Evolutionary conservation across 2,797 vertebrate genomes (phyloP), one percentile per base, ranked within the genome.

Genomic region (Peromyscus eremicus): DNA sequence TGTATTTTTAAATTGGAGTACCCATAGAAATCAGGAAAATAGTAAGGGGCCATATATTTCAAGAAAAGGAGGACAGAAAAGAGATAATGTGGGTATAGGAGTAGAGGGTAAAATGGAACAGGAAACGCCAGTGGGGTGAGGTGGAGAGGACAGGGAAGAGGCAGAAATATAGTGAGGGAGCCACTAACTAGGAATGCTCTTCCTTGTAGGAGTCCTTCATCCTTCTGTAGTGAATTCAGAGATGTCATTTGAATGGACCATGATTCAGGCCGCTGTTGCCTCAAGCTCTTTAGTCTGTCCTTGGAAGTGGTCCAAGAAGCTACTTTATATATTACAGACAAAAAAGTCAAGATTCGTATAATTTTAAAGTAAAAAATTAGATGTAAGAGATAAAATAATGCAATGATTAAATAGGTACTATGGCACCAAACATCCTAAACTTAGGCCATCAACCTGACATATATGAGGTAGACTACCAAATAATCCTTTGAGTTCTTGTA

Each of bases 351-450:
- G 17, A 3, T 82, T 89, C 68, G 91, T 40, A 60, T 46, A 81
- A 71, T 79, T 95, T 94, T 62, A 6, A 94, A 95, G 92, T 86
- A 84, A 95, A 95, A 95, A 40, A 0, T 55, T 85, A 76, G 9
- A 94, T 71, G 14, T 43, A 25, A 97, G 62, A 83, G 14, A 23
- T 85, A 91, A 89, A 37, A 79, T 71, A 60, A 49, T 29, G 1
- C 49, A 49, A 6, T 46, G 19, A 55, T 75, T 83, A 70, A 84
- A 12, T 37, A 73, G 19, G 2, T 80, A 40, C 16, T 34, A 9
- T 12, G 1, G 6, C 19, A 4, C 3, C 29, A 93, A 43, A 60
- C 23, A 76, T 92, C 27, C n/a, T 49, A 60, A 93, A 9, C 73
- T 43, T n/a, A 66, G 0, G 27, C n/a, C n/a, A 62, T 66, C 9